Evolutionary conservation across 2,113 vertebrate species (phyloP).

Genomic region (Siniperca knerii): DNA sequence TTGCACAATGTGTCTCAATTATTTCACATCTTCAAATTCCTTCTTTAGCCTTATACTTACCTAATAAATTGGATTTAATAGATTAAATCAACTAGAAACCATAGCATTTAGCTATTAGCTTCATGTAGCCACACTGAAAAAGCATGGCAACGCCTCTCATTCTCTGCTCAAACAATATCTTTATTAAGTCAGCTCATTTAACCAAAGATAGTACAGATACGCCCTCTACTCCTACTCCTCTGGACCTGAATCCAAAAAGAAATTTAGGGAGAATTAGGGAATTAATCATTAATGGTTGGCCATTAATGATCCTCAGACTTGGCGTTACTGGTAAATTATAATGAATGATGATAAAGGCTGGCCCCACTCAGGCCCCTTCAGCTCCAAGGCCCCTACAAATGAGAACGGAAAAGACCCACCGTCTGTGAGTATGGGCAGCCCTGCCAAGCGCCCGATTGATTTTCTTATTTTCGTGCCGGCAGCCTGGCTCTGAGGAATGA

Average conservation of each 20-base stretch:
- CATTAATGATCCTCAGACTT: conserved; percentile 84
- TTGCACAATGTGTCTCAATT: not conserved
- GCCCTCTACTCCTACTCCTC: conserved; percentile 36
- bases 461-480: conserved; percentile 94
- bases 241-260: conserved; percentile 68
- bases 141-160: not conserved
- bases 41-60: not conserved
- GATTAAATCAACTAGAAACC: conserved; percentile 1
- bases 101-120: conserved; percentile 20
- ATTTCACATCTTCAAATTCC: not conserved
- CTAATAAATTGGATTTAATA: conserved; percentile 11
- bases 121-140: conserved; percentile 2
- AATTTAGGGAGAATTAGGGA: conserved; percentile 76
- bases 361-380: conserved; percentile 83
- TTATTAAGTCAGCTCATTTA: conserved; percentile 83
- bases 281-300: conserved; percentile 83
- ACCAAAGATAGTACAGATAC: conserved; percentile 72
- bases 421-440: conserved; percentile 84
- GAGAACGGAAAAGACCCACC: conserved; percentile 86
- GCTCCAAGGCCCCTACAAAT: conserved; percentile 82
- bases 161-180: conserved; percentile 79
- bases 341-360: conserved; percentile 88
- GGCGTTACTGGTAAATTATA: conserved; percentile 88
- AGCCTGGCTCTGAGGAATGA: conserved; percentile 91
- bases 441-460: conserved; percentile 92